Base-by-base conservation (phyloP, 2,113 vertebrate genomes). In the Eretmochelys imbricata region DNA sequence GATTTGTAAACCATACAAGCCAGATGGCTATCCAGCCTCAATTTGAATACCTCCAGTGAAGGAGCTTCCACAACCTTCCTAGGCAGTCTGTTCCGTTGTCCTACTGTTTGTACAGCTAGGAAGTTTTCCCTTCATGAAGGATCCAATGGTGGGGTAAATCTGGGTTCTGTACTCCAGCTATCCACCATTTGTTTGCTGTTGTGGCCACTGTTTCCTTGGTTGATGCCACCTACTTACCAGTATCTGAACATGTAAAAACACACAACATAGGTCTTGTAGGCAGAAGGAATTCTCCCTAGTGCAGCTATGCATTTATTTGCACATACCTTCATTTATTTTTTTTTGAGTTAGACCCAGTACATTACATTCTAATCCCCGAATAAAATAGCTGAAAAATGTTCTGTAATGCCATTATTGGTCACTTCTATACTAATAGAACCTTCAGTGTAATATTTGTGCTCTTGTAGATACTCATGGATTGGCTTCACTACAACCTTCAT, bases 361-460 rank as follows among this genome's bases (percentile, higher is more conserved):
- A 62, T 94, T 96, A 84, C 22, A 51, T 72, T 91, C 55, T 65
- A 89, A 90, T 95, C 85, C 89, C 31, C 46, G 81, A 48, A 46
- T 89, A 93, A 96, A 95, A 91, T n/a, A 76, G 81, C 89, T 94
- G 78, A 91, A 75, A 87, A 80, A 90, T 88, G 89, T 81, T 90
- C 10, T 48, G 50, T 90, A 86, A 93, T 90, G 54, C n/a, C 48
- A 82, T 6, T 50, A 62, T 91, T 95, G 89, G 83, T 92, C 2
- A 93, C 82, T 91, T 93, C 65, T 93, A 29, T 90, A 90, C 94
- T 90, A 94, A 89, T 80, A 92, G 86, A 96, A 89, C 82, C 79
- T 95, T 93, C 92, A 91, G 10, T 92, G 38, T 95, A 88, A 87
- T 94, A 95, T 95, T 96, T 97, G 96, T 94, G 78, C 80, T 92